Conservation (phyloP, 2,113 vertebrate species). For the Grallaria varia region DNA sequence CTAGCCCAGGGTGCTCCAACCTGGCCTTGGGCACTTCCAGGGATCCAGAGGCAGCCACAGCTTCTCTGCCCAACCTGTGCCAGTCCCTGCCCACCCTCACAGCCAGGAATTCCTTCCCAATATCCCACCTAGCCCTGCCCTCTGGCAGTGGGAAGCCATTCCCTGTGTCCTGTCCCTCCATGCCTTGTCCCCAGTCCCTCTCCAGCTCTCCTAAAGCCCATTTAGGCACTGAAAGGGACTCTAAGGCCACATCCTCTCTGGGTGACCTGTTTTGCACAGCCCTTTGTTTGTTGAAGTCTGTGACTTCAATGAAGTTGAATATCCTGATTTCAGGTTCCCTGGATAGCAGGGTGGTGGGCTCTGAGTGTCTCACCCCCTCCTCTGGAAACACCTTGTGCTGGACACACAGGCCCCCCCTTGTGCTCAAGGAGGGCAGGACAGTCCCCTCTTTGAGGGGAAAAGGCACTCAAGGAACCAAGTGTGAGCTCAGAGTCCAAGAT, state of each 20-base stretch:
- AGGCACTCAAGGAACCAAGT: accelerated
- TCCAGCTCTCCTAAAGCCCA: neutral
- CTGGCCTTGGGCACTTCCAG: neutral
- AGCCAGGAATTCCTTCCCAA: neutral
- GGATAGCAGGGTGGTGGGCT: neutral
- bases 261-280: neutral
- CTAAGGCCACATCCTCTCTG: neutral
- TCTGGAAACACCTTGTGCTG: neutral
- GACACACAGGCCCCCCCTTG: neutral
- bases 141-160: neutral
- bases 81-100: neutral
- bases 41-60: neutral
- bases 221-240: accelerated
- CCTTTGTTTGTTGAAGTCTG: neutral
- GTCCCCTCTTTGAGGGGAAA: neutral
- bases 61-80: neutral
- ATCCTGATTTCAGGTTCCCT: neutral
- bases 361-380: accelerated
- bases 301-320: neutral
- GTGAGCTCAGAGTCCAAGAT: neutral
- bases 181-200: accelerated
- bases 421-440: accelerated
- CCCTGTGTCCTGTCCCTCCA: neutral
- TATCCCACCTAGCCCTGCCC: accelerated
- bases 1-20: accelerated